Evolutionary conservation across 2,113 vertebrate genomes (phyloP).

Genomic region (Gnathonemus longibarbis): DNA sequence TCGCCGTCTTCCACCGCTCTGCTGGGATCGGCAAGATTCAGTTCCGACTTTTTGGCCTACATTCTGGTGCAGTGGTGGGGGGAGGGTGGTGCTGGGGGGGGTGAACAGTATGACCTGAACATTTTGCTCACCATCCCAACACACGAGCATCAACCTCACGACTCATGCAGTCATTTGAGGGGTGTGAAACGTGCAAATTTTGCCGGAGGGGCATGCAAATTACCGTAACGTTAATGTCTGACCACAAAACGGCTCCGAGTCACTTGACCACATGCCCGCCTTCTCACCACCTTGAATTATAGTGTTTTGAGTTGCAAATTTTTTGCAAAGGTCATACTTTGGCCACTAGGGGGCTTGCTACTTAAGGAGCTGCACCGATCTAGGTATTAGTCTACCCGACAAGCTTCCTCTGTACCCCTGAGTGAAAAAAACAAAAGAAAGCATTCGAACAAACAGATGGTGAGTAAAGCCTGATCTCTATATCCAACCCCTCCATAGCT

Average conservation of each 20-base stretch:
- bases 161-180: not conserved
- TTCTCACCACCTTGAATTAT: not conserved
- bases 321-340: not conserved
- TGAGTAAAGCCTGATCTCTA: not conserved
- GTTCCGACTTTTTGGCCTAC: slow-evolving; percentile 34
- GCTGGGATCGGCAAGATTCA: slow-evolving; percentile 46
- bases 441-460: not conserved
- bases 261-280: not conserved
- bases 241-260: not conserved
- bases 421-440: not conserved
- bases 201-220: not conserved
- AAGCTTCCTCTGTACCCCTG: not conserved
- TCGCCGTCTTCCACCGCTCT: slow-evolving; percentile 24
- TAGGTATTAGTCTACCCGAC: not conserved
- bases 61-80: not conserved
- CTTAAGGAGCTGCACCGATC: not conserved
- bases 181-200: not conserved
- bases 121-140: slow-evolving; percentile 22
- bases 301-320: not conserved
- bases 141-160: not conserved
- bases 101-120: not conserved
- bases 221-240: not conserved
- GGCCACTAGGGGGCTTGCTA: not conserved
- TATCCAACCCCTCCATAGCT: too few species aligned
- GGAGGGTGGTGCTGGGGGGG: not conserved